A percentile compares a stretch with the other conserved stretches of the same genome.
These are phyloP conservation scores for Onychostoma macrolepis DNA, from an alignment of 2,113 vertebrate genomes.

Conservation along the genomic window DNA sequence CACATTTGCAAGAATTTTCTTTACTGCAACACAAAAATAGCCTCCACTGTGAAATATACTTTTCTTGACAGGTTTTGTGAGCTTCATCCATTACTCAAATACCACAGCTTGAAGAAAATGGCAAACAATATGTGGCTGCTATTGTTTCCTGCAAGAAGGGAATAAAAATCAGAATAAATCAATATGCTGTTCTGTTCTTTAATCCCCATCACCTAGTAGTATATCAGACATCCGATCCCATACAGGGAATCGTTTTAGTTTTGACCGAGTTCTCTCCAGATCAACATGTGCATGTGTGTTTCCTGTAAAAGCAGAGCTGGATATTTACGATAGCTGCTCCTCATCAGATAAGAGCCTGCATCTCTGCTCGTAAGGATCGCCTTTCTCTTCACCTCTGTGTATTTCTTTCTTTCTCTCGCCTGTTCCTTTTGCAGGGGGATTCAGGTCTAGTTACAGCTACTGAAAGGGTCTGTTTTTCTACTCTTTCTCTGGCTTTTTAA, in stretches of 20 bases:
- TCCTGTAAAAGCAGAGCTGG: constrained; percentile 47
- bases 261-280: constrained; percentile 22
- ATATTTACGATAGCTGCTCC: constrained; percentile 51
- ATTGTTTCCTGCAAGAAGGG: constrained; percentile 2
- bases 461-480: constrained; percentile 25
- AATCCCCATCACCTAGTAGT: constrained; percentile 41
- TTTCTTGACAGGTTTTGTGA: neutral
- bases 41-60: neutral
- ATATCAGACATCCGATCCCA: constrained; percentile 39
- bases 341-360: constrained; percentile 53
- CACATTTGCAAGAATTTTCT: neutral
- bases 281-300: constrained; percentile 35
- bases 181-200: constrained; percentile 1
- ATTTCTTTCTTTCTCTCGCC: constrained; percentile 12
- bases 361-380: constrained; percentile 15
- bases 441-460: constrained; percentile 48
- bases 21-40: neutral
- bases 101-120: constrained; percentile 2
- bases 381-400: constrained; percentile 53
- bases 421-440: constrained; percentile 1
- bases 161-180: neutral
- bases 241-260: constrained; percentile 12
- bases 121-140: neutral
- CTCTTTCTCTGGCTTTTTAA: neutral
- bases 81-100: neutral